Evolutionary conservation across 2,888 invertebrate species (phyloP).

Genomic region (Hermaeophaga mercurialis): DNA sequence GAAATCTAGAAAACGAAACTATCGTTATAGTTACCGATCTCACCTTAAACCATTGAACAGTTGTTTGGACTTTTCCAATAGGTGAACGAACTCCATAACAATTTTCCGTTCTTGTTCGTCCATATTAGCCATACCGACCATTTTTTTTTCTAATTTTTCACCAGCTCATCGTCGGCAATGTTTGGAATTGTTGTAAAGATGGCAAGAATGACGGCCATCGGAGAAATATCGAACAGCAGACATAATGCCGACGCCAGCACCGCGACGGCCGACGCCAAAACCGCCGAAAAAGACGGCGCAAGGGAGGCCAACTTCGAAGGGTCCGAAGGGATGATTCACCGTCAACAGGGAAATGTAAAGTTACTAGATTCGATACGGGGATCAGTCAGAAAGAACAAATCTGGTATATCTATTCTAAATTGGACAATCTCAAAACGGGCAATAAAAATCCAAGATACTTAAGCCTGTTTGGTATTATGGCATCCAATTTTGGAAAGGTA

Average conservation of each 20-base stretch:
- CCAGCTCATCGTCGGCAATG: slow-evolving; percentile 35
- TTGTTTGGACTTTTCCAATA: slow-evolving; percentile 96
- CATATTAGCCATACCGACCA: slow-evolving; percentile 80
- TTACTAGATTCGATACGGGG: not conserved
- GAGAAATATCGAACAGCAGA: slow-evolving; percentile 57
- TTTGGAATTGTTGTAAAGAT: slow-evolving; percentile 29
- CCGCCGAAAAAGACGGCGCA: no score
- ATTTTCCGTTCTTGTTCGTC: slow-evolving; percentile 89
- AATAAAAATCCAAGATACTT: no score
- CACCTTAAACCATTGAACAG: slow-evolving; percentile 94
- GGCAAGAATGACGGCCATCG: slow-evolving; percentile 43
- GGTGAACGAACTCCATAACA: slow-evolving; percentile 94
- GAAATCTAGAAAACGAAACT: no score
- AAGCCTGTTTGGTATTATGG: no score
- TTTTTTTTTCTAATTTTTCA: slow-evolving; percentile 54
- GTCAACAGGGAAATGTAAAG: not conserved
- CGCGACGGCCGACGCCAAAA: no score
- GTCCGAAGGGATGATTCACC: slow-evolving; percentile 1
- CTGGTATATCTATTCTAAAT: no score
- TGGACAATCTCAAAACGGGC: no score
- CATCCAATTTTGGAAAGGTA: no score
- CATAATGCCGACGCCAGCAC: slow-evolving; percentile 48
- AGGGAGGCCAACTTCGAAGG: slow-evolving; percentile 17
- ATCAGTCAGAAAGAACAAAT: not conserved
- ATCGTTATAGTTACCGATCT: no score